Evolutionary conservation across 2,797 vertebrate genomes (phyloP).

Genomic region (Intellagama lesueurii): DNA sequence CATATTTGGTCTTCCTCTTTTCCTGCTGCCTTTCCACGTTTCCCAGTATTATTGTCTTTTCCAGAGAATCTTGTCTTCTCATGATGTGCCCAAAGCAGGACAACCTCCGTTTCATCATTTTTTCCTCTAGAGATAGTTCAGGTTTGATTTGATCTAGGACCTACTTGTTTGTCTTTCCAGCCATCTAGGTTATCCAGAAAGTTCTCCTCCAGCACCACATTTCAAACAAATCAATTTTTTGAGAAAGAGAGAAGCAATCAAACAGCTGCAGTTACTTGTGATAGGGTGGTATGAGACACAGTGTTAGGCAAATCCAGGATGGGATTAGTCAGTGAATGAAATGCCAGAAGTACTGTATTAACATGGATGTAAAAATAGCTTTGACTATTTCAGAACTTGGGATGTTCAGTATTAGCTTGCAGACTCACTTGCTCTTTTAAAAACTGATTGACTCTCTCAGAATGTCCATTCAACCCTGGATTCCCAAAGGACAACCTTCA

Average conservation of each 20-base stretch:
- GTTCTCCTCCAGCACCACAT: too few species aligned
- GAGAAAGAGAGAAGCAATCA: not conserved
- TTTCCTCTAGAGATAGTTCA: too few species aligned
- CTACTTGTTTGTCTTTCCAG: too few species aligned
- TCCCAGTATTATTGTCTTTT: too few species aligned
- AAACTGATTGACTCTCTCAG: not conserved
- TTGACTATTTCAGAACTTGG: slow-evolving; percentile 47
- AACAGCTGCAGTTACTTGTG: slow-evolving; percentile 42
- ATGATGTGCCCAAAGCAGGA: too few species aligned
- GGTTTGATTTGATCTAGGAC: too few species aligned
- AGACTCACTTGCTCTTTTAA: not conserved
- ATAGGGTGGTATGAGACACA: slow-evolving; percentile 40
- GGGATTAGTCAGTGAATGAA: slow-evolving; percentile 57
- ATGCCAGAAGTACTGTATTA: slow-evolving; percentile 46
- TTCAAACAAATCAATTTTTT: not conserved
- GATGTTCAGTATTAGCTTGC: slow-evolving; percentile 22
- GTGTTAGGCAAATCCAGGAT: slow-evolving; percentile 57
- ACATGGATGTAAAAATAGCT: slow-evolving; percentile 52
- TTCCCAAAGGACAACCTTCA: slow-evolving; percentile 21
- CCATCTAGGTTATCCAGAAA: too few species aligned
- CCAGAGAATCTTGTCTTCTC: too few species aligned
- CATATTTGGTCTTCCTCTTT: too few species aligned
- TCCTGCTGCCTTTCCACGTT: too few species aligned
- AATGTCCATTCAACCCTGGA: slow-evolving; percentile 20
- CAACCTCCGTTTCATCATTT: too few species aligned